Base-by-base conservation (phyloP, 2,888 invertebrate genomes). In the Machimus rusticus region DNA sequence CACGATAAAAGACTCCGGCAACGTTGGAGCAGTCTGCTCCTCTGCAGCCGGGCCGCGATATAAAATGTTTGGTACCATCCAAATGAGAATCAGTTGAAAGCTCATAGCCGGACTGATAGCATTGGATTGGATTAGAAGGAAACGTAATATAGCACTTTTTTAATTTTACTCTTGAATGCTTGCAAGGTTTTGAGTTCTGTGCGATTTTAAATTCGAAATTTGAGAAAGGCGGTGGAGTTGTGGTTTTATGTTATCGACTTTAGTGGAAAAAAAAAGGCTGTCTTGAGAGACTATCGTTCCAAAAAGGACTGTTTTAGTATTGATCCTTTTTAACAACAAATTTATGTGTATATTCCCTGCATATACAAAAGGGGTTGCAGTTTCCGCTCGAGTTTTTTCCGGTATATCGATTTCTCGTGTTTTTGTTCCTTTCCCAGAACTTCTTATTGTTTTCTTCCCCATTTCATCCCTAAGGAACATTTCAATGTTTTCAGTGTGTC, bases 101-200 rank as follows among this genome's bases (percentile, higher is more conserved):
- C 91, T 91, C 90, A 90, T 90, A 90, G 90, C 90, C 91, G 91
- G 90, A 90, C 89, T 90, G 91, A 90, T 89, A 90, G 90, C 91
- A 39, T 57, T 86, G 78, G 66, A 66, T 86, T 86, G 86, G 77
- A 86, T 51, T 85, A 46, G 77, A 55, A 8, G 12, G 66, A 86
- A 57, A 86, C 37, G 77, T 55, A 86, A 86, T 34, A 66, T 12
- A 66, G 28, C 28, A 66, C 66, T 6, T 66, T 66, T 3, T 66
- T 66, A 23, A 66, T 66, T 66, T 28, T 23, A 66, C 9, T 39
- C 39, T 23, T 19, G 12, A 66, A 66, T 66, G 23, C 12, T 66
- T 66, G 66, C 23, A 66, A 66, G 23, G 34, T 85, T 74, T 39
- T 74, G 23, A 74, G 74, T 74, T 85, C 12, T 85, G 85, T 85